Conservation (phyloP, 2,888 invertebrate genomes). For the Toxonevra muliebris region DNA sequence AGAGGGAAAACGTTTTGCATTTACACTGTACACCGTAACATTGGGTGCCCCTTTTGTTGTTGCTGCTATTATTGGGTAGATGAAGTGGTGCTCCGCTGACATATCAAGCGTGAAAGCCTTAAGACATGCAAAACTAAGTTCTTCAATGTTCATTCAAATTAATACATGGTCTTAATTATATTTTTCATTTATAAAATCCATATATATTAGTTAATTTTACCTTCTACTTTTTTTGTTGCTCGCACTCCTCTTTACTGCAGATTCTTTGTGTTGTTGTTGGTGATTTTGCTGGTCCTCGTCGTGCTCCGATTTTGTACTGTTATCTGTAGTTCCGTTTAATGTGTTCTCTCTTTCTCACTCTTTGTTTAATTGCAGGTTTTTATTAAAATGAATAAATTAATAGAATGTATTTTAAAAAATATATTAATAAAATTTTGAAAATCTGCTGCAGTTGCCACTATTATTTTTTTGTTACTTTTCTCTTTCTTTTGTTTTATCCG, state of each 20-base stretch:
- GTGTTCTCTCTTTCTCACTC: no score
- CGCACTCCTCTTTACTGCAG: background rate
- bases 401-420: no score
- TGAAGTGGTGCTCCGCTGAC: constrained; percentile 7
- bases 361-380: no score
- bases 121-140: no score
- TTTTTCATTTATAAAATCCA: no score
- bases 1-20: no score
- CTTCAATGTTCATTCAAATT: no score
- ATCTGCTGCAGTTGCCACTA: no score
- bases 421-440: no score
- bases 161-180: no score
- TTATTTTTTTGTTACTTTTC: constrained; percentile 12
- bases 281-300: background rate
- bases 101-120: background rate
- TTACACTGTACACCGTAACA: no score
- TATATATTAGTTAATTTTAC: background rate
- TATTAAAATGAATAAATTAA: background rate
- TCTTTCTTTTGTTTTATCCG: constrained; percentile 17
- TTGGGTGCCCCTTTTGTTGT: background rate
- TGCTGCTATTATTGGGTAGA: background rate
- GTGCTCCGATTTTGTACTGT: background rate
- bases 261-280: background rate
- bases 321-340: no score
- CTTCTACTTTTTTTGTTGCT: background rate